Conservation (phyloP, 2,888 invertebrate genomes). For the Conomelus anceps region DNA sequence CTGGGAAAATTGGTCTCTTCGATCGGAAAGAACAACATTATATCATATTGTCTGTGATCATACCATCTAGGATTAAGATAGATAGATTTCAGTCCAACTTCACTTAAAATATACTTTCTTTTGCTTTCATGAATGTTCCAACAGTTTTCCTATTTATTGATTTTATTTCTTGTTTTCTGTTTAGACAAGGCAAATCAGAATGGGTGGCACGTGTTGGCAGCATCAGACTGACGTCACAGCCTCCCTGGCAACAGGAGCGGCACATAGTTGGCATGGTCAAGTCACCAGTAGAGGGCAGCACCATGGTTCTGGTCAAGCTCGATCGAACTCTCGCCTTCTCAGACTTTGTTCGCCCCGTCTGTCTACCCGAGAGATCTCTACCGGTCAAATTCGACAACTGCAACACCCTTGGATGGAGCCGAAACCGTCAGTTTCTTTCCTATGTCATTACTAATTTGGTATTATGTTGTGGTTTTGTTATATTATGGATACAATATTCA, state of each 20-base stretch:
- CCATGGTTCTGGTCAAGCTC: conserved; percentile 70
- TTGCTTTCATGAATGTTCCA: too few species aligned
- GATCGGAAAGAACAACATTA: too few species aligned
- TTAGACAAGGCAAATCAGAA: conserved; percentile 74
- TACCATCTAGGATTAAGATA: too few species aligned
- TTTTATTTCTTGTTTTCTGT: conserved; percentile 2
- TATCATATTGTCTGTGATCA: too few species aligned
- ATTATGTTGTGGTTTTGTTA: too few species aligned
- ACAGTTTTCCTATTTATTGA: too few species aligned
- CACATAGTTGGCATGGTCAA: conserved; percentile 79
- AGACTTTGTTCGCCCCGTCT: conserved; percentile 77
- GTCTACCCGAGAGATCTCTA: conserved; percentile 55
- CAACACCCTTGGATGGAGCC: conserved; percentile 79
- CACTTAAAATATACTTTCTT: too few species aligned
- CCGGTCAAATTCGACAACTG: conserved; percentile 51
- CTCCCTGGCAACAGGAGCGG: conserved; percentile 83
- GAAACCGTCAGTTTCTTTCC: conserved; percentile 52
- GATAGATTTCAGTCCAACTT: too few species aligned
- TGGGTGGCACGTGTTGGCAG: conserved; percentile 76
- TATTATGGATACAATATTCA: too few species aligned
- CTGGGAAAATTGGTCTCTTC: too few species aligned
- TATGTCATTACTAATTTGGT: neutral
- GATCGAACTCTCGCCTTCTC: conserved; percentile 67
- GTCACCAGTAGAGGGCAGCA: conserved; percentile 83
- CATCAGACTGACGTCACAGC: conserved; percentile 66